phyloP scores from a whole-genome alignment of 2,797 vertebrate species.

The Aplochiton taeniatus region DNA sequence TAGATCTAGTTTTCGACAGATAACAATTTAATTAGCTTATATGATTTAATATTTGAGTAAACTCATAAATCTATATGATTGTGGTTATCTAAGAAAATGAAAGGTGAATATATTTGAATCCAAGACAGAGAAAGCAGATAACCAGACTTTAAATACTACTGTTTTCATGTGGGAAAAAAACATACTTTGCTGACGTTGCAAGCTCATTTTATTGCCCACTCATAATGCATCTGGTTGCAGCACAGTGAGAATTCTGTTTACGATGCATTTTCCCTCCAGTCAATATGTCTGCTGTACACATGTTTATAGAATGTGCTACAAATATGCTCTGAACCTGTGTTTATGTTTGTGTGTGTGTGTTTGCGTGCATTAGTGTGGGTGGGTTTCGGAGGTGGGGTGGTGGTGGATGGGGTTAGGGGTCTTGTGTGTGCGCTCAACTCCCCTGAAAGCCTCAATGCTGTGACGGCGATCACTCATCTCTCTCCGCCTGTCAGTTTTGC shows the following conservation, averaged over 20 bases:
- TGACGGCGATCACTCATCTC: slow-evolving; percentile 33
- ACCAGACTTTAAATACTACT: slow-evolving; percentile 11
- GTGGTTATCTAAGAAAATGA: too few species aligned
- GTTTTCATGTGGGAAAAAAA: slow-evolving; percentile 8
- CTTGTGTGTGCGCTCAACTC: background rate
- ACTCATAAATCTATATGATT: too few species aligned
- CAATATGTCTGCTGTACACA: slow-evolving; percentile 7
- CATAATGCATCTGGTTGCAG: slow-evolving; percentile 22
- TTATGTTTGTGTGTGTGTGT: background rate
- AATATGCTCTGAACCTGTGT: background rate
- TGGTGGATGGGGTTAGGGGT: background rate
- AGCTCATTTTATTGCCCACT: slow-evolving; percentile 18
- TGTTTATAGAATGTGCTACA: background rate
- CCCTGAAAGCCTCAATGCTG: slow-evolving; percentile 11
- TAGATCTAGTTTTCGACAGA: too few species aligned
- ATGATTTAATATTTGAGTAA: too few species aligned
- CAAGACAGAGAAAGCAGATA: too few species aligned
- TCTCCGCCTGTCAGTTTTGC: slow-evolving; percentile 24
- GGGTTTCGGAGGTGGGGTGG: background rate
- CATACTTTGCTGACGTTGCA: slow-evolving; percentile 39
- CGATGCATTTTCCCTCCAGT: slow-evolving; percentile 10
- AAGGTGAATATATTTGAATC: too few species aligned
- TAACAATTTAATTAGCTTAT: too few species aligned
- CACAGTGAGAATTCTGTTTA: slow-evolving; percentile 14
- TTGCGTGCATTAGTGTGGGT: background rate